Percentiles rank a stretch among this genome's conserved stretches.
Evolutionary conservation across 2,888 invertebrate genomes (phyloP).

Genomic region (Clivina fossor): DNA sequence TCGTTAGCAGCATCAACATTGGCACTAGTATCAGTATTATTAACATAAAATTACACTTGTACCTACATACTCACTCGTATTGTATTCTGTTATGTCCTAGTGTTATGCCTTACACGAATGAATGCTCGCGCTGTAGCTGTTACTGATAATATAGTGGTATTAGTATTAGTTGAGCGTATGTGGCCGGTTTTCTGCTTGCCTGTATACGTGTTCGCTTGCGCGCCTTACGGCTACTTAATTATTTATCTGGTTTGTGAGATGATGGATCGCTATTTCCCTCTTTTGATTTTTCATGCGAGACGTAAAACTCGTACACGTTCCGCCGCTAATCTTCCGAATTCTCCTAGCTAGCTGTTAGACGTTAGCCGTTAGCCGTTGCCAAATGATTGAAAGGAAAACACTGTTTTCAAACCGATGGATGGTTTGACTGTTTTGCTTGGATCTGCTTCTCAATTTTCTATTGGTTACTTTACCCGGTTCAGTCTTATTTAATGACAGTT

Average conservation of each 20-base stretch:
- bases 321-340: conserved; percentile 29
- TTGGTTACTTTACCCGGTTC: no score
- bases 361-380: no score
- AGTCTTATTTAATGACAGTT: no score
- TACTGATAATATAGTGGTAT: no score
- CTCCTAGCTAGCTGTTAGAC: no score
- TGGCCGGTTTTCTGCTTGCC: background rate
- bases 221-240: conserved; percentile 29
- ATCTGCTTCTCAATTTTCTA: no score
- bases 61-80: background rate
- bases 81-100: background rate
- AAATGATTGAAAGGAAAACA: no score
- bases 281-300: conserved; percentile 33
- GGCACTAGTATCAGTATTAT: no score
- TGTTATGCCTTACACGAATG: background rate
- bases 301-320: conserved; percentile 27
- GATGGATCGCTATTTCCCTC: conserved; percentile 33
- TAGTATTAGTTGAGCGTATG: no score
- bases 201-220: background rate
- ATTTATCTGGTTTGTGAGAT: conserved; percentile 31
- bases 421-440: no score
- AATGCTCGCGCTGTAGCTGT: background rate
- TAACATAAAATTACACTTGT: background rate
- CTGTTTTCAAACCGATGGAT: no score
- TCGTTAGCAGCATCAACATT: no score